Conservation (phyloP, 2,113 vertebrate genomes). For the Chascanopsetta lugubris region DNA sequence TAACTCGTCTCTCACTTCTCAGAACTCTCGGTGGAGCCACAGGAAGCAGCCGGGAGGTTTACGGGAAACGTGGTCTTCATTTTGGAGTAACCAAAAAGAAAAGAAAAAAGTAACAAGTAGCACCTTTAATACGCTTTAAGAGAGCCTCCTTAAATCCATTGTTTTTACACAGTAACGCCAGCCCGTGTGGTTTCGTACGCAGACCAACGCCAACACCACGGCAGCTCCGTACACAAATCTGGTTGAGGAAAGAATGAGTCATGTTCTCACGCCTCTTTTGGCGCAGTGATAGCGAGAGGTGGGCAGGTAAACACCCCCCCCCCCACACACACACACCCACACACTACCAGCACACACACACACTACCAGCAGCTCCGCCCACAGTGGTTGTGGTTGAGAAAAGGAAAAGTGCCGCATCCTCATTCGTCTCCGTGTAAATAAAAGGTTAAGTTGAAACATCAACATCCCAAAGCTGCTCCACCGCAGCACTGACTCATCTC, state of each 20-base stretch:
- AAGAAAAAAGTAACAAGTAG: conserved; percentile 58
- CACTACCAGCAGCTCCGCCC: too few species aligned
- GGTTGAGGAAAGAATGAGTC: conserved; percentile 46
- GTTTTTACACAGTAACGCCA: conserved; percentile 51
- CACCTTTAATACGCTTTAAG: conserved; percentile 59
- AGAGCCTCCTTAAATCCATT: conserved; percentile 54
- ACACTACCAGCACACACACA: too few species aligned
- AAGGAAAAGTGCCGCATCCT: neutral
- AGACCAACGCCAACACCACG: conserved; percentile 16
- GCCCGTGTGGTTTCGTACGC: conserved; percentile 44
- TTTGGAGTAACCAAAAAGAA: conserved; percentile 37
- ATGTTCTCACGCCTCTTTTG: conserved; percentile 4
- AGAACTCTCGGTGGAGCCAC: conserved; percentile 39
- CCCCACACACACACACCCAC: too few species aligned
- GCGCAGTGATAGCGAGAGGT: too few species aligned
- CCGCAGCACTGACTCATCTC: conserved; percentile 42
- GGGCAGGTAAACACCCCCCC: conserved; percentile 39
- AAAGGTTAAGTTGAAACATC: conserved; percentile 37
- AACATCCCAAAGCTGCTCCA: conserved; percentile 13
- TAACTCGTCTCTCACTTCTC: conserved; percentile 17
- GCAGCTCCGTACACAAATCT: conserved; percentile 19
- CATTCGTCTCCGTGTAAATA: conserved; percentile 35
- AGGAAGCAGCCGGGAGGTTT: conserved; percentile 53
- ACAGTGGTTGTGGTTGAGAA: neutral
- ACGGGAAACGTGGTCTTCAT: conserved; percentile 65